Conservation (phyloP, 2,113 vertebrate genomes). For the Mola mola region DNA sequence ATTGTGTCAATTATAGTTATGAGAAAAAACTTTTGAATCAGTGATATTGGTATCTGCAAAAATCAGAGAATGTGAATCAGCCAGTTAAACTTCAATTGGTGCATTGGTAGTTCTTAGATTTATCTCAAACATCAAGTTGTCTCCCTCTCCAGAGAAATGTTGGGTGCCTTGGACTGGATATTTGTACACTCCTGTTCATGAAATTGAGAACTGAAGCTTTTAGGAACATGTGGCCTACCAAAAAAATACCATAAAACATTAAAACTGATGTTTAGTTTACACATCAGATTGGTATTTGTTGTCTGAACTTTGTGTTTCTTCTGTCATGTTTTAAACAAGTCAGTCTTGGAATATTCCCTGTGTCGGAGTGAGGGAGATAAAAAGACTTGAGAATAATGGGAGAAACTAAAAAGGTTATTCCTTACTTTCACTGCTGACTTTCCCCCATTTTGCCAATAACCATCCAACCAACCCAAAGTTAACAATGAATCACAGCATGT, state of each 20-base stretch:
- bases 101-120: neutral
- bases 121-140: neutral
- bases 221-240: neutral
- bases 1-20: no score
- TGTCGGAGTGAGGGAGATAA: conserved; percentile 15
- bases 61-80: no score
- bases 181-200: neutral
- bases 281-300: neutral
- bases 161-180: neutral
- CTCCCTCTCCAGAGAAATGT: neutral
- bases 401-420: neutral
- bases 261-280: neutral
- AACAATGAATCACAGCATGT: conserved; percentile 8
- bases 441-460: no score
- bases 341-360: conserved; percentile 38
- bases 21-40: no score
- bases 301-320: neutral
- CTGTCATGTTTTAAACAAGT: conserved; percentile 7
- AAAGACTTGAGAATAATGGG: conserved; percentile 1
- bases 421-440: neutral
- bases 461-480: no score
- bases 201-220: neutral
- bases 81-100: no score
- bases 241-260: neutral
- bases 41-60: no score